Evolutionary conservation across 2,888 invertebrate species (phyloP).

Genomic region (Tyria jacobaeae): DNA sequence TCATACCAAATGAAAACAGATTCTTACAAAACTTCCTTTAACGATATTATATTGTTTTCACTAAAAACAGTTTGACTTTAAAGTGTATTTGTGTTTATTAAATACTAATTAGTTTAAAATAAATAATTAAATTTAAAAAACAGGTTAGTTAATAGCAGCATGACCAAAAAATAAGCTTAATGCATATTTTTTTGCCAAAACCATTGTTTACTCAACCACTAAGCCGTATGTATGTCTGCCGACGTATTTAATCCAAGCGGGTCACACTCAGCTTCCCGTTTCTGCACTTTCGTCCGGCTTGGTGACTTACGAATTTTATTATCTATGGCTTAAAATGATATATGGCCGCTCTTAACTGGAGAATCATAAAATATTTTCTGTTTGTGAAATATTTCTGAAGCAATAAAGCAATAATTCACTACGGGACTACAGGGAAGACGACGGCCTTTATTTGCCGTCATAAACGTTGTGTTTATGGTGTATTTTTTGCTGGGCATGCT

Average conservation of each 20-base stretch:
- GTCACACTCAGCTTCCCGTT: conserved; percentile 54
- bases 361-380: conserved; percentile 87
- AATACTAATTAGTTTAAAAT: neutral
- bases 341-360: conserved; percentile 84
- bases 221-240: conserved; percentile 16
- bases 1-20: too few relatives aligned
- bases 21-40: too few relatives aligned
- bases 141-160: neutral
- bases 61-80: neutral
- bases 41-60: neutral
- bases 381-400: conserved; percentile 87
- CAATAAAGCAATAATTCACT: conserved; percentile 87
- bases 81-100: neutral
- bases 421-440: conserved; percentile 85
- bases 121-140: neutral
- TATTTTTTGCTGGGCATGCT: conserved; percentile 73
- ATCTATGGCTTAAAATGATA: conserved; percentile 87
- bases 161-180: neutral
- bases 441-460: conserved; percentile 85
- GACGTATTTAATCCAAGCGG: conserved; percentile 40
- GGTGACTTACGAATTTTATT: conserved; percentile 85
- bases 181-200: neutral
- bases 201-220: conserved; percentile 14
- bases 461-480: conserved; percentile 85
- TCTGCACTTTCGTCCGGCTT: conserved; percentile 76